These are phyloP conservation scores for Phaethon lepturus DNA, from an alignment of 2,113 vertebrate species.

Conservation along the genomic window DNA sequence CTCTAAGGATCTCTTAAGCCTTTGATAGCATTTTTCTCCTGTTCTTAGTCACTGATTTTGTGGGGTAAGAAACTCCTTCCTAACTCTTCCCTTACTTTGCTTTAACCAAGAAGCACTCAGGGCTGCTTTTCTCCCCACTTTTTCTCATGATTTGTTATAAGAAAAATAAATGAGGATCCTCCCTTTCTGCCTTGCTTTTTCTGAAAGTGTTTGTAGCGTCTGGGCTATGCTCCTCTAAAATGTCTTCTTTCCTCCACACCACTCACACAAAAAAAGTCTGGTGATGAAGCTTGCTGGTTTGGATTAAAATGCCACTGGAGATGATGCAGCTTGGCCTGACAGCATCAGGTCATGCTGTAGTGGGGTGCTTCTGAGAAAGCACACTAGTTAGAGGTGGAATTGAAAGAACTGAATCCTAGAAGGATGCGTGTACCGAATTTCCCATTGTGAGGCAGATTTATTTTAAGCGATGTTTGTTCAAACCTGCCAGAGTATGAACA, in stretches of 20 bases:
- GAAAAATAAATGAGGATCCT: neutral
- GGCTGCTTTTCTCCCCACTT: neutral
- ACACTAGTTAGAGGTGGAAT: neutral
- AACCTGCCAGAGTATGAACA: neutral
- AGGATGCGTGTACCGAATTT: fast-evolving
- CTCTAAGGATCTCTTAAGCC: neutral
- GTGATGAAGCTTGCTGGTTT: neutral
- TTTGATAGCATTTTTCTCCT: neutral
- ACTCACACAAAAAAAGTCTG: neutral
- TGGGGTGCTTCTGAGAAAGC: neutral
- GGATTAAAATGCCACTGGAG: neutral
- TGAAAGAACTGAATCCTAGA: neutral
- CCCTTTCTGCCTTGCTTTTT: neutral
- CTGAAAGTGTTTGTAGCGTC: neutral
- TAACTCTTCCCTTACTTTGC: neutral
- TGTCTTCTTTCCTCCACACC: neutral
- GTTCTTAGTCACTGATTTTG: neutral
- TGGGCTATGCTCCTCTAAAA: neutral
- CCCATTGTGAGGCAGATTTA: neutral
- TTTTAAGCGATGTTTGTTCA: neutral
- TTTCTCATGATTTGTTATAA: neutral
- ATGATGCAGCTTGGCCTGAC: neutral
- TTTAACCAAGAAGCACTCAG: neutral
- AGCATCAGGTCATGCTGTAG: fast-evolving
- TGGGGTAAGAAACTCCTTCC: neutral